phyloP scores from a whole-genome alignment of 2,113 vertebrate genomes.

The Colossoma macropomum region DNA sequence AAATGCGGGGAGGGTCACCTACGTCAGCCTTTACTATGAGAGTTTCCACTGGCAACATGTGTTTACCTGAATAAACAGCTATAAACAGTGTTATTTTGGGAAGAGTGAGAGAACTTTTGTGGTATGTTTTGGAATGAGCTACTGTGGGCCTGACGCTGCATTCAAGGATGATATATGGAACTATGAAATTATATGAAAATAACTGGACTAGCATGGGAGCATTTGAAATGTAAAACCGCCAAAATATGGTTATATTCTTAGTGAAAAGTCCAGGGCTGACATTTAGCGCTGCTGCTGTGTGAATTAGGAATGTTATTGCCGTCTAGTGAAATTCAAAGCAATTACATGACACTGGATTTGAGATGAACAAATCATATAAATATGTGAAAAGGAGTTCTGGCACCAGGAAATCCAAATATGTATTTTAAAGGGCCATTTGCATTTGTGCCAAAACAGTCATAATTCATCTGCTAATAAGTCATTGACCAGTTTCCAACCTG shows the following conservation, averaged over 20 bases:
- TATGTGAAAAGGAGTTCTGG: neutral
- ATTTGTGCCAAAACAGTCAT: no score
- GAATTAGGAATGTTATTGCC: neutral
- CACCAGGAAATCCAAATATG: no score
- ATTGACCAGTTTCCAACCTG: no score
- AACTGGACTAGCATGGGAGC: neutral
- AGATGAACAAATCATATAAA: neutral
- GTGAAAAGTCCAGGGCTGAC: neutral
- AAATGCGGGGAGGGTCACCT: slow-evolving; percentile 26
- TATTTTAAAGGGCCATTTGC: no score
- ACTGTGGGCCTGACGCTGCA: neutral
- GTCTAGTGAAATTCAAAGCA: neutral
- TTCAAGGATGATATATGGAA: neutral
- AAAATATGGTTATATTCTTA: neutral
- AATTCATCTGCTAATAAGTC: no score
- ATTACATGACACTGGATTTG: neutral
- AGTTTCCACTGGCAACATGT: slow-evolving; percentile 48
- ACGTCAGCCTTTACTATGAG: slow-evolving; percentile 29
- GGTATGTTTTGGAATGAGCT: neutral
- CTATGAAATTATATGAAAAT: neutral
- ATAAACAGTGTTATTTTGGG: slow-evolving; percentile 49
- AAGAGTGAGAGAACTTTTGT: slow-evolving; percentile 34
- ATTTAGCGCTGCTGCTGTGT: neutral
- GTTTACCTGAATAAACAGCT: slow-evolving; percentile 46
- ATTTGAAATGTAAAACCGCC: neutral